Conservation (phyloP, 2,113 vertebrate genomes). For the Entomyzon cyanotis region DNA sequence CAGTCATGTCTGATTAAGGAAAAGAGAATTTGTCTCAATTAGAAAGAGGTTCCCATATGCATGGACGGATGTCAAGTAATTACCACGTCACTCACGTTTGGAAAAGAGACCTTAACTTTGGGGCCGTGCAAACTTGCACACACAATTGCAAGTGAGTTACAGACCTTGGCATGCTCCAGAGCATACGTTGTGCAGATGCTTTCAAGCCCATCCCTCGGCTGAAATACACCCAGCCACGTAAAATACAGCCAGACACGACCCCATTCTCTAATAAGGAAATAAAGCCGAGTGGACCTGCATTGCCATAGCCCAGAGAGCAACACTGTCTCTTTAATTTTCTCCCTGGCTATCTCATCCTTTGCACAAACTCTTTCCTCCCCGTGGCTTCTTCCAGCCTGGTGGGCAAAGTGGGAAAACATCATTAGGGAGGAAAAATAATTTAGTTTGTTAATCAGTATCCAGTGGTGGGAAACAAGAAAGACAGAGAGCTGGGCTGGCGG, state of each 20-base stretch:
- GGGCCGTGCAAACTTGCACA: background rate
- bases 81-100: background rate
- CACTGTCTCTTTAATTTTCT: slow-evolving; percentile 68
- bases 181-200: slow-evolving; percentile 1
- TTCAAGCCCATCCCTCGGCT: background rate
- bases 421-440: slow-evolving; percentile 73
- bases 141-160: slow-evolving; percentile 11
- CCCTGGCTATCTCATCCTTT: slow-evolving; percentile 61
- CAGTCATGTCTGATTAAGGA: slow-evolving; percentile 63
- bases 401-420: slow-evolving; percentile 72
- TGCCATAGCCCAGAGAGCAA: slow-evolving; percentile 54
- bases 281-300: background rate
- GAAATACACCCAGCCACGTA: slow-evolving; percentile 29
- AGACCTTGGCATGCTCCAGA: slow-evolving; percentile 32
- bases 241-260: slow-evolving; percentile 43
- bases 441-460: slow-evolving; percentile 72
- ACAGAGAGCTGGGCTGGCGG: slow-evolving; percentile 62
- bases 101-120: slow-evolving; percentile 43
- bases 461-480: slow-evolving; percentile 72
- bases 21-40: slow-evolving; percentile 69
- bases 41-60: slow-evolving; percentile 34
- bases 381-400: slow-evolving; percentile 68
- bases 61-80: slow-evolving; percentile 27
- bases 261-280: slow-evolving; percentile 52
- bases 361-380: slow-evolving; percentile 59